These are phyloP conservation scores for Gambusia yucatana DNA, from an alignment of 2,797 vertebrate genomes.

Conservation along the genomic window DNA sequence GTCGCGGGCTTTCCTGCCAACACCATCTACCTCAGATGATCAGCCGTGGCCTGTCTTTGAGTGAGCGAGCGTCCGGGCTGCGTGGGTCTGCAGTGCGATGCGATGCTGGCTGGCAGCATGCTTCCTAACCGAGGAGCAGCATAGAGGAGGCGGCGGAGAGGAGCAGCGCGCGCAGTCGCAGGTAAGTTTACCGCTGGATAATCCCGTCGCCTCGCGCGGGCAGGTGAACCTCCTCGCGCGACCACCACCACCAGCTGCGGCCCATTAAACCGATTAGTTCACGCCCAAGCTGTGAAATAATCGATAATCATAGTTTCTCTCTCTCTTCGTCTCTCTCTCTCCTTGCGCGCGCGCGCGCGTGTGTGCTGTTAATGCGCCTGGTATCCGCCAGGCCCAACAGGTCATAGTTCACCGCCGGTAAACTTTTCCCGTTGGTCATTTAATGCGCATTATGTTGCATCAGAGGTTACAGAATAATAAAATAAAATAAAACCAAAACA, in stretches of 20 bases:
- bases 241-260: background rate
- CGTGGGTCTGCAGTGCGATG: slow-evolving; percentile 32
- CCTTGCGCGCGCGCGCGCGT: background rate
- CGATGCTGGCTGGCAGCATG: slow-evolving; percentile 45
- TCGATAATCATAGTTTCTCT: background rate
- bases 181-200: slow-evolving; percentile 49
- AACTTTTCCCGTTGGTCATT: slow-evolving; percentile 47
- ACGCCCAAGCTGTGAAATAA: background rate
- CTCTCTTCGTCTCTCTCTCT: background rate
- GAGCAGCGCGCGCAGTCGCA: slow-evolving; percentile 57
- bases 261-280: background rate
- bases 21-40: slow-evolving; percentile 46
- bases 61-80: slow-evolving; percentile 10
- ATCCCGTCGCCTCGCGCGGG: background rate
- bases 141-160: slow-evolving; percentile 56
- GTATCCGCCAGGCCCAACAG: slow-evolving; percentile 62
- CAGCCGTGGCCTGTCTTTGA: slow-evolving; percentile 2
- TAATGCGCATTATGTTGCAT: slow-evolving; percentile 20
- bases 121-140: slow-evolving; percentile 53
- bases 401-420: slow-evolving; percentile 65
- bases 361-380: background rate
- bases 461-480: slow-evolving; percentile 12
- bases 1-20: background rate
- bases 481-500: background rate
- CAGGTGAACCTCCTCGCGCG: background rate